phyloP scores from a whole-genome alignment of 2,888 invertebrate genomes.

The Drosophila fungiperda region DNA sequence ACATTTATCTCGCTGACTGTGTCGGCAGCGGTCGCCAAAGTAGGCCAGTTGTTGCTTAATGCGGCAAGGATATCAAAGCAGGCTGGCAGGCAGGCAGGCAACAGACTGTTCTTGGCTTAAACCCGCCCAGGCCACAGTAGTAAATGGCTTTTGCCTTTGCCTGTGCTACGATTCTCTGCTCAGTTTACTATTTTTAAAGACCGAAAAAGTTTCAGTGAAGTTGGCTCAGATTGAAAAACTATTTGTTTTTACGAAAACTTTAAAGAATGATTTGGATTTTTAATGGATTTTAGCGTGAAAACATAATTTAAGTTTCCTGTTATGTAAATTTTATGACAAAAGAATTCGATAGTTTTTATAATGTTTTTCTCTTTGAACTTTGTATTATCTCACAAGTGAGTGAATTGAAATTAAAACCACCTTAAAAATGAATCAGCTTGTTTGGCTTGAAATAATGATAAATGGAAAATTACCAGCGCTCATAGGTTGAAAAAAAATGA shows the following conservation, averaged over 20 bases:
- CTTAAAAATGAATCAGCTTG: neutral
- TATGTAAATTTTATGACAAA: neutral
- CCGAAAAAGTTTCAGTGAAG: neutral
- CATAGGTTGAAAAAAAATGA: too few relatives aligned
- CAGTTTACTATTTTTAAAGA: slow-evolving; percentile 9
- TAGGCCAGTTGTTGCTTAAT: slow-evolving; percentile 61
- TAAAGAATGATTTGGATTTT: neutral
- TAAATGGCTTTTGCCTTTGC: neutral
- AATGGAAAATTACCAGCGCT: neutral
- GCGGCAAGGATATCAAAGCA: slow-evolving; percentile 47
- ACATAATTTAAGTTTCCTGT: neutral
- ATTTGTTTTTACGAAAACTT: neutral
- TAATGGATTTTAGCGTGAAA: neutral
- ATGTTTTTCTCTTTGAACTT: neutral
- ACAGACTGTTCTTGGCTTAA: slow-evolving; percentile 1
- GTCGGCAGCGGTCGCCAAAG: slow-evolving; percentile 42
- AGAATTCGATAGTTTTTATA: neutral
- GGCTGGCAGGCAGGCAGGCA: slow-evolving; percentile 3
- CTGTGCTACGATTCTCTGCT: slow-evolving; percentile 2
- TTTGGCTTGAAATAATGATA: neutral
- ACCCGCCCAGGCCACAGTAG: neutral
- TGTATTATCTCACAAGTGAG: neutral
- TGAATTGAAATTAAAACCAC: neutral
- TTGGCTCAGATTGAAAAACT: neutral
- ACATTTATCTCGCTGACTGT: slow-evolving; percentile 71